These are phyloP conservation scores for Jacana jacana DNA, from an alignment of 2,113 vertebrate genomes.

Conservation along the genomic window DNA sequence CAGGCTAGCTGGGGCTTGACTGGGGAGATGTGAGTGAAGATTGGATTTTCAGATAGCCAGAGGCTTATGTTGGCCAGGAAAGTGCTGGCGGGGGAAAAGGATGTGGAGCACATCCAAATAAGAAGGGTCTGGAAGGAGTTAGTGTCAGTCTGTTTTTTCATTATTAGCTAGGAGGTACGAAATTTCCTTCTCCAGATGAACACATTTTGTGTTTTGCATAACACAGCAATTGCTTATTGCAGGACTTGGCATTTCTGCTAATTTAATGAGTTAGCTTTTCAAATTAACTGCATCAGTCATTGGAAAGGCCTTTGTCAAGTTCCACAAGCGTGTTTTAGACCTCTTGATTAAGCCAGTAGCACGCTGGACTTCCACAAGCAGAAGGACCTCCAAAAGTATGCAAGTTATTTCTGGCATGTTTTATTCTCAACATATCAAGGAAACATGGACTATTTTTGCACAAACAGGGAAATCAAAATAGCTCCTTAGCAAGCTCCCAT, in stretches of 20 bases:
- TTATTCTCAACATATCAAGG: constrained; percentile 23
- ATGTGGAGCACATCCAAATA: neutral
- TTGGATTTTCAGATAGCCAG: neutral
- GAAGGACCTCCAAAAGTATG: constrained; percentile 41
- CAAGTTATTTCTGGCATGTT: constrained; percentile 49
- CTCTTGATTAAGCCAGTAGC: neutral
- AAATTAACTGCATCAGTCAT: neutral
- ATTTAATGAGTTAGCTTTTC: neutral
- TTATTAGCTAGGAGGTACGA: neutral
- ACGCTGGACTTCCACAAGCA: constrained; percentile 1
- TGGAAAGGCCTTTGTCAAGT: neutral
- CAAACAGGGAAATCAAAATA: constrained; percentile 21
- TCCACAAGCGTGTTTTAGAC: neutral
- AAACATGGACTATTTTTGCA: constrained; percentile 41
- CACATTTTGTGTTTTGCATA: neutral
- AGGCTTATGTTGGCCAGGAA: neutral
- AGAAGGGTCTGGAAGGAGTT: neutral
- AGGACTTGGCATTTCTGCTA: neutral
- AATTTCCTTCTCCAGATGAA: neutral
- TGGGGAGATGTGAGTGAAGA: neutral
- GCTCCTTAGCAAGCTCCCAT: neutral
- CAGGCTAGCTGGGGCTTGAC: neutral
- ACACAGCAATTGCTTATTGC: neutral
- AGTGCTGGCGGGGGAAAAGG: neutral
- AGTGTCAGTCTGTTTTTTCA: neutral